Evolutionary conservation across 2,113 vertebrate species (phyloP).

Genomic region (Zosterops lateralis): DNA sequence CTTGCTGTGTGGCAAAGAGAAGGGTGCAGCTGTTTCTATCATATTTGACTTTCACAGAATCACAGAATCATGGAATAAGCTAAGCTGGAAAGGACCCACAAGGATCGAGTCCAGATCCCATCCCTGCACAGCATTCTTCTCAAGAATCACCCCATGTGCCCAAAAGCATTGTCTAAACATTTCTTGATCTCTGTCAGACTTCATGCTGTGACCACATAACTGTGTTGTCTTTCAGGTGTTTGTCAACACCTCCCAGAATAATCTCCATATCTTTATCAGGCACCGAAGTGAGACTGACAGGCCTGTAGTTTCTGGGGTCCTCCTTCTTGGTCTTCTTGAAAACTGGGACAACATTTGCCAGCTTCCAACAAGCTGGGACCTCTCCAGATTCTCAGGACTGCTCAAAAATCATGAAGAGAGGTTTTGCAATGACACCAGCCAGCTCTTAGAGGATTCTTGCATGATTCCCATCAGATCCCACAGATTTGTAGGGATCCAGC

Average conservation of each 20-base stretch:
- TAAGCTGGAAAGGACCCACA: background rate
- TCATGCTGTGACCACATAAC: background rate
- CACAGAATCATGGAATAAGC: background rate
- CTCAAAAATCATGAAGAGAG: background rate
- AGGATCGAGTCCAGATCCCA: background rate
- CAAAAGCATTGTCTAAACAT: background rate
- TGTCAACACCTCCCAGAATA: background rate
- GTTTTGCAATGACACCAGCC: background rate
- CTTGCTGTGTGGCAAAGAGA: background rate
- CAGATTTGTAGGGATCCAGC: background rate
- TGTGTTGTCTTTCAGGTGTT: background rate
- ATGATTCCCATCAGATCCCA: background rate
- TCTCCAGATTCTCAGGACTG: background rate
- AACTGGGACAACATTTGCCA: rapidly evolving
- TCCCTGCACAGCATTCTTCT: background rate
- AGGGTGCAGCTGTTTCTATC: background rate
- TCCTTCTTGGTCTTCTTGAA: background rate
- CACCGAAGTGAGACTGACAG: background rate
- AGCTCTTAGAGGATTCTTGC: background rate
- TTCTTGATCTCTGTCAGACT: background rate
- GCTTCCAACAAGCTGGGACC: background rate
- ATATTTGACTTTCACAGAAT: background rate
- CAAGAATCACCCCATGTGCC: background rate
- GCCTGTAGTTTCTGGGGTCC: background rate
- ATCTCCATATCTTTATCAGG: background rate